Evolutionary conservation across 2,113 vertebrate species (phyloP).

Genomic region (Protomyctophum bolini): DNA sequence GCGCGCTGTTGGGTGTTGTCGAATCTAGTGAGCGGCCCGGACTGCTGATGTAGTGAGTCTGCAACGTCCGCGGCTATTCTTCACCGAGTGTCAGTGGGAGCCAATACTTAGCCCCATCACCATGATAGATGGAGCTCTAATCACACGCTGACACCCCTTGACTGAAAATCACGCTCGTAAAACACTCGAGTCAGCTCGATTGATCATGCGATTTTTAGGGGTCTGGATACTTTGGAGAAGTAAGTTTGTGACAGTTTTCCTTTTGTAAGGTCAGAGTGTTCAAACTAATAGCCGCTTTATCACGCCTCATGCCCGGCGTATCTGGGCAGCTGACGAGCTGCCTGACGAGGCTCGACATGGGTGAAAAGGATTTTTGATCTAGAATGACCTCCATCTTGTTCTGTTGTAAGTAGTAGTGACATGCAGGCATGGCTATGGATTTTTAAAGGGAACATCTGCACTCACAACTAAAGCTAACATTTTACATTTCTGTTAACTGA

Average conservation of each 20-base stretch:
- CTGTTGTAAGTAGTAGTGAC: slow-evolving; percentile 36
- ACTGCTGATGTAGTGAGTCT: slow-evolving; percentile 72
- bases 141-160: slow-evolving; percentile 74
- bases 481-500: neutral
- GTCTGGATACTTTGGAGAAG: slow-evolving; percentile 67
- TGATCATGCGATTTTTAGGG: slow-evolving; percentile 69
- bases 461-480: neutral
- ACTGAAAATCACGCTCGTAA: slow-evolving; percentile 61
- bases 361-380: slow-evolving; percentile 67
- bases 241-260: slow-evolving; percentile 79
- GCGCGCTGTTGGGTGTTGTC: slow-evolving; percentile 16
- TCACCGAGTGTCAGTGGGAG: slow-evolving; percentile 76
- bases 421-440: slow-evolving; percentile 50
- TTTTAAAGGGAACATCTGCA: neutral
- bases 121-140: slow-evolving; percentile 81
- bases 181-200: slow-evolving; percentile 77
- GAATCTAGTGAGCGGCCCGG: slow-evolving; percentile 55
- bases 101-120: slow-evolving; percentile 77
- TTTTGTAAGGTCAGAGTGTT: slow-evolving; percentile 69
- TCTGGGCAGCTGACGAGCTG: slow-evolving; percentile 45
- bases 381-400: slow-evolving; percentile 49
- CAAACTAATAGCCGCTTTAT: slow-evolving; percentile 61
- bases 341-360: slow-evolving; percentile 65
- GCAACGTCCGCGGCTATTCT: slow-evolving; percentile 73
- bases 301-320: slow-evolving; percentile 46